phyloP scores from a whole-genome alignment of 2,113 vertebrate genomes.

The Peromyscus polionotus region DNA sequence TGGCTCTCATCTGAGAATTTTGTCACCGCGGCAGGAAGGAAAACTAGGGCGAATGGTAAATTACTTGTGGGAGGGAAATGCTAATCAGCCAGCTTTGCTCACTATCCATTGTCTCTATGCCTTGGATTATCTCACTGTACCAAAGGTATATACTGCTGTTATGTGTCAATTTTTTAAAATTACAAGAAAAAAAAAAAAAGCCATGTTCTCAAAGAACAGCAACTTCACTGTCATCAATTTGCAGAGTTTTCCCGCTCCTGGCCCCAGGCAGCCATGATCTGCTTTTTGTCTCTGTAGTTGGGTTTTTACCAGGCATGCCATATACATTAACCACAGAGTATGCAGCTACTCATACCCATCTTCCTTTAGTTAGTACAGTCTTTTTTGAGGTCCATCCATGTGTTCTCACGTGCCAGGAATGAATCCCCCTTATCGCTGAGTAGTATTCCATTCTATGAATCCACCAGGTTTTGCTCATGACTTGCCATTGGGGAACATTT shows the following conservation, averaged over 20 bases:
- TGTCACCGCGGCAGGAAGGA: not conserved
- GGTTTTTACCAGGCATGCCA: not conserved
- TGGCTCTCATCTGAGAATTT: not conserved
- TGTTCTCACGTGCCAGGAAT: not conserved
- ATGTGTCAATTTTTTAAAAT: not conserved
- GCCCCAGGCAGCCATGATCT: not conserved
- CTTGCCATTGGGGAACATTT: not conserved
- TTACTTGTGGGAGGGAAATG: not conserved
- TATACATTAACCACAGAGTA: not conserved
- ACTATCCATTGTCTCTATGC: not conserved
- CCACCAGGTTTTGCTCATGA: not conserved
- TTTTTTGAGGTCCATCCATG: not conserved
- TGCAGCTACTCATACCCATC: not conserved
- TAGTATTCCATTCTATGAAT: not conserved
- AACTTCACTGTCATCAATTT: not conserved
- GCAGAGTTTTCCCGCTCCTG: accelerated
- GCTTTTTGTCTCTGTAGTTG: not conserved
- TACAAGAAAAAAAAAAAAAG: not conserved
- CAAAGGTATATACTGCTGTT: not conserved
- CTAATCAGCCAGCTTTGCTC: not conserved
- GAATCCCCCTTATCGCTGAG: not conserved
- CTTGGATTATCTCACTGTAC: not conserved
- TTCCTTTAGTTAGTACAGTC: not conserved
- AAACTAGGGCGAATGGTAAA: not conserved
- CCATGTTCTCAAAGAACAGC: not conserved